These are phyloP conservation scores for Phyllostomus discolor DNA, from an alignment of 2,113 vertebrate genomes.

Conservation along the genomic window DNA sequence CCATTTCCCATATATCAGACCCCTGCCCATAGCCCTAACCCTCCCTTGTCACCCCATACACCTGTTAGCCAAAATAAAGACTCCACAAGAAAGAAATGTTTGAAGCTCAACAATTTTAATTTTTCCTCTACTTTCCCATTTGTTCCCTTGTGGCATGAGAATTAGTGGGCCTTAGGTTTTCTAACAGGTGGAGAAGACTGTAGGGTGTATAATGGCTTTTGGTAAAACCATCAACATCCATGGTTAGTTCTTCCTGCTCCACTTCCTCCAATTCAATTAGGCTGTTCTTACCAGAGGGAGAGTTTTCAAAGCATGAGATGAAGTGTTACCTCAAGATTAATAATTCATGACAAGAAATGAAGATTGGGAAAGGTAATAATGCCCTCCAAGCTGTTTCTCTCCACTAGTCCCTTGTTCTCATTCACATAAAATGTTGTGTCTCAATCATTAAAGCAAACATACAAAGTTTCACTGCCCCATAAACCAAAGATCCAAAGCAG, in stretches of 20 bases:
- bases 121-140: slow-evolving; percentile 22
- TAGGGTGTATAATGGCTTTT: slow-evolving; percentile 68
- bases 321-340: slow-evolving; percentile 71
- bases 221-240: slow-evolving; percentile 65
- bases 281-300: slow-evolving; percentile 65
- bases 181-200: slow-evolving; percentile 68
- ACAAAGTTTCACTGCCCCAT: slow-evolving; percentile 57
- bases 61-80: neutral
- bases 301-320: slow-evolving; percentile 69
- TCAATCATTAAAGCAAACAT: slow-evolving; percentile 56
- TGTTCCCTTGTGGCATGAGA: slow-evolving; percentile 31
- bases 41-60: neutral
- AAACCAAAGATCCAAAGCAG: slow-evolving; percentile 60
- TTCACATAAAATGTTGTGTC: slow-evolving; percentile 60
- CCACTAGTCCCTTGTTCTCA: slow-evolving; percentile 41
- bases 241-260: slow-evolving; percentile 62
- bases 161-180: slow-evolving; percentile 68
- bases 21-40: neutral
- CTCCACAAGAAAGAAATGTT: neutral
- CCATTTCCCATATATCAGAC: neutral
- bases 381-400: slow-evolving; percentile 66
- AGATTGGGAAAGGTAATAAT: slow-evolving; percentile 64
- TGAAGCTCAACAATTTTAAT: neutral
- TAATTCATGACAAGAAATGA: slow-evolving; percentile 74
- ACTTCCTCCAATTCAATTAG: slow-evolving; percentile 72